phyloP scores from a whole-genome alignment of 2,888 invertebrate genomes.

The Luffia ferchaultella region DNA sequence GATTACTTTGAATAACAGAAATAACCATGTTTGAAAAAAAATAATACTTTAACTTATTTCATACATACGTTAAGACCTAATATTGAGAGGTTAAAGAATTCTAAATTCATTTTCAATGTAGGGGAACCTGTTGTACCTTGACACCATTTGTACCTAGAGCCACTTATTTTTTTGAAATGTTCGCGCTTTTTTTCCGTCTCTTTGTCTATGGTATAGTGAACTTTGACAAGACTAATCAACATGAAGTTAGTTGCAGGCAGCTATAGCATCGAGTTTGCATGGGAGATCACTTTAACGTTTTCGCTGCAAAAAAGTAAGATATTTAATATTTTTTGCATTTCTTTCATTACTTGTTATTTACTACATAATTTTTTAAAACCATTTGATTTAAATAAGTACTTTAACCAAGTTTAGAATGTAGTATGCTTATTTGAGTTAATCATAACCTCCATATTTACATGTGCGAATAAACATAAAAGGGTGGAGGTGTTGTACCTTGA shows the following conservation, averaged over 20 bases:
- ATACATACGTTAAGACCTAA: too few species aligned
- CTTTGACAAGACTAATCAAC: slow-evolving; percentile 5
- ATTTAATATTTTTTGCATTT: slow-evolving; percentile 7
- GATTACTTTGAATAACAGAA: too few species aligned
- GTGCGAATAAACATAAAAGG: slow-evolving; percentile 2
- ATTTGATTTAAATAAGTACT: slow-evolving; percentile 8
- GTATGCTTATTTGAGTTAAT: slow-evolving; percentile 9
- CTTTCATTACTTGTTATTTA: slow-evolving; percentile 9
- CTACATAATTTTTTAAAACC: slow-evolving; percentile 6
- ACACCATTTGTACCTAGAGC: slow-evolving; percentile 5
- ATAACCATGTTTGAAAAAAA: too few species aligned
- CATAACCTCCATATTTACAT: slow-evolving; percentile 8
- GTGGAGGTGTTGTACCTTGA: slow-evolving; percentile 6
- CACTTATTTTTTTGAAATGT: slow-evolving; percentile 2
- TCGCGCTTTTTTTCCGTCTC: slow-evolving; percentile 4
- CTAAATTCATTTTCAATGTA: too few species aligned
- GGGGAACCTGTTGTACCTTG: slow-evolving; percentile 2
- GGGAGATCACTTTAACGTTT: slow-evolving; percentile 4
- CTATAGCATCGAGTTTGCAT: background rate
- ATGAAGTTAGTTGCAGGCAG: slow-evolving; percentile 1
- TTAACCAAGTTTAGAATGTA: slow-evolving; percentile 8
- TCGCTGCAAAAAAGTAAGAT: slow-evolving; percentile 7
- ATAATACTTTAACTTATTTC: too few species aligned
- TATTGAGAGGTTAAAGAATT: too few species aligned
- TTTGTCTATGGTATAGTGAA: slow-evolving; percentile 6